These are phyloP conservation scores for Merodon equestris DNA, from an alignment of 2,888 invertebrate genomes.

Conservation along the genomic window DNA sequence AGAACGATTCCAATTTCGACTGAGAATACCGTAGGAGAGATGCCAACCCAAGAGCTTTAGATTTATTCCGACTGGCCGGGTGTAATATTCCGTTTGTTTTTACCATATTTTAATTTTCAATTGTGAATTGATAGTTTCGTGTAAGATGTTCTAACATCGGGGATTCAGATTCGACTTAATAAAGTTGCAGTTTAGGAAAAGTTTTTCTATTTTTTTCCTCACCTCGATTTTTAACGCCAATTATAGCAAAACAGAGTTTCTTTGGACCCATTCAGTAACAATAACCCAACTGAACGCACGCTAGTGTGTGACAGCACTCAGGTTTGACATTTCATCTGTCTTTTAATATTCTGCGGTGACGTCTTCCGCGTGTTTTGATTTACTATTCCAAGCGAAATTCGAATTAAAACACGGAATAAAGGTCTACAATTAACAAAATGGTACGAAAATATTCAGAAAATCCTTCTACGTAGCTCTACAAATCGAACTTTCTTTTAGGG, in stretches of 20 bases:
- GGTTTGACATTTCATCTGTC: conserved; percentile 11
- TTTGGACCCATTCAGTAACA: not conserved
- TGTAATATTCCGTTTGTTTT: conserved; percentile 7
- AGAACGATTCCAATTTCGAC: conserved; percentile 24
- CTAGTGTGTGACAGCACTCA: too few relatives aligned
- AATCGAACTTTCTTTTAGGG: conserved; percentile 70
- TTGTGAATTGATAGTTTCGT: too few relatives aligned
- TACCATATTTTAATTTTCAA: not conserved
- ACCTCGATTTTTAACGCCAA: too few relatives aligned
- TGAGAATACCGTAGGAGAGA: conserved; percentile 18
- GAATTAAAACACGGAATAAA: not conserved
- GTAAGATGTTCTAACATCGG: too few relatives aligned
- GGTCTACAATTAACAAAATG: conserved; percentile 24
- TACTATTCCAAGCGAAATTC: conserved; percentile 1
- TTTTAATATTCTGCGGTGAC: conserved; percentile 36
- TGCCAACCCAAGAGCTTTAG: conserved; percentile 10
- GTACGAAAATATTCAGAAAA: conserved; percentile 18
- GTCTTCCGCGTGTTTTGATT: conserved; percentile 49
- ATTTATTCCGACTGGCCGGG: not conserved
- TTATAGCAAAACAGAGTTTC: too few relatives aligned
- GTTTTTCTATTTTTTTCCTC: too few relatives aligned
- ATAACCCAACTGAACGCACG: not conserved
- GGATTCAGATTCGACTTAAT: conserved; percentile 10
- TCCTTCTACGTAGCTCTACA: too few relatives aligned
- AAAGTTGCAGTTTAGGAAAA: conserved; percentile 4